Conservation (phyloP, 2,888 invertebrate species). For the Mimachlamys varia region DNA sequence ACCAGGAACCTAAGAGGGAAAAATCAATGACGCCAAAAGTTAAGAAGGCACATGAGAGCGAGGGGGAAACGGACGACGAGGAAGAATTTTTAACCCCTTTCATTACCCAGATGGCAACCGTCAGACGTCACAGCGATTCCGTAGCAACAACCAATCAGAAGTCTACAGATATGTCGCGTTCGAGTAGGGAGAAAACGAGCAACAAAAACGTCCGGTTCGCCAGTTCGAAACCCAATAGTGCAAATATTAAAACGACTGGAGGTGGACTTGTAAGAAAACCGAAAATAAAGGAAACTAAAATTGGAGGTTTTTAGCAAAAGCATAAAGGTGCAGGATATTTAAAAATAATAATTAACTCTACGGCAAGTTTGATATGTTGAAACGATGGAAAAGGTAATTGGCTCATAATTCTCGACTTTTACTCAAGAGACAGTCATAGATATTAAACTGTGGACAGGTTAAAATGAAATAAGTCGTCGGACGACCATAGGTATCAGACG, state of each 20-base stretch:
- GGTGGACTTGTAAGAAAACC: background rate
- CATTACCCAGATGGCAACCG: conserved; percentile 66
- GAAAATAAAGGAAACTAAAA: background rate
- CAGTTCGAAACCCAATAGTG: conserved; percentile 3
- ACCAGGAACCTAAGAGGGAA: conserved; percentile 41
- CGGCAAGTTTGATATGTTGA: too few relatives aligned
- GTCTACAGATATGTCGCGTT: background rate
- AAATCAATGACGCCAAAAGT: conserved; percentile 38
- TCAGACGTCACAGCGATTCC: conserved; percentile 48
- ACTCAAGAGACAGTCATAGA: too few relatives aligned
- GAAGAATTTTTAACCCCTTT: conserved; percentile 61
- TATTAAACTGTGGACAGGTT: too few relatives aligned
- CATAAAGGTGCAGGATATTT: background rate
- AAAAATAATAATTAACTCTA: background rate
- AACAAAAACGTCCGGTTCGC: background rate
- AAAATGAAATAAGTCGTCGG: too few relatives aligned
- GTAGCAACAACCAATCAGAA: background rate
- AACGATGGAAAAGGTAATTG: too few relatives aligned
- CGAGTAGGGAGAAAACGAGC: background rate
- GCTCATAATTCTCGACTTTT: too few relatives aligned
- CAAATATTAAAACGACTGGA: background rate
- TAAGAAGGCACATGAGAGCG: conserved; percentile 44
- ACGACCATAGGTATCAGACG: too few relatives aligned
- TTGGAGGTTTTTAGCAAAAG: background rate
- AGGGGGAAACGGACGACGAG: conserved; percentile 54